A percentile compares a stretch with the other conserved stretches of the same genome.
Conservation (phyloP, 2,888 invertebrate species). For the Limnephilus marmoratus region DNA sequence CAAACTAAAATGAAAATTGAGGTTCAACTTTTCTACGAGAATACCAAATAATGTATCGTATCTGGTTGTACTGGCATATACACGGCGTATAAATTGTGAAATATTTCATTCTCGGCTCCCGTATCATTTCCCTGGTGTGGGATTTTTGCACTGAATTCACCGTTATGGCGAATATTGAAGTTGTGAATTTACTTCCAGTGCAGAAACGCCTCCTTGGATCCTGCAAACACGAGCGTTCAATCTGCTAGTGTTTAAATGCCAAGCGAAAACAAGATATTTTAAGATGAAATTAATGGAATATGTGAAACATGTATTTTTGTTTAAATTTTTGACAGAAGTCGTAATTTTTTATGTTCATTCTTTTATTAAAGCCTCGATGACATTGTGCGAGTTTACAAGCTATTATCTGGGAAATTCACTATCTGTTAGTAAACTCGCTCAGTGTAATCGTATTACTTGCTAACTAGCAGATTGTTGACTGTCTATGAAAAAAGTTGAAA, state of each 20-base stretch:
- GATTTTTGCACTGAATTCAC: constrained; percentile 22
- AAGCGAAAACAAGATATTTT: background rate
- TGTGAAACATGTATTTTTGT: background rate
- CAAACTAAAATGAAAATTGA: background rate
- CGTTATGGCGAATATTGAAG: constrained; percentile 22
- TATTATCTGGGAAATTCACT: too few relatives aligned
- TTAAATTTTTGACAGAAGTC: too few relatives aligned
- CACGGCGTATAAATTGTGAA: constrained; percentile 30
- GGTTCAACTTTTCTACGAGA: background rate
- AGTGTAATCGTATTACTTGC: too few relatives aligned
- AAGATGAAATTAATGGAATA: background rate
- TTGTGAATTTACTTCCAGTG: background rate
- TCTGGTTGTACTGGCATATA: background rate
- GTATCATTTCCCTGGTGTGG: constrained; percentile 31
- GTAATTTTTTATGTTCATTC: too few relatives aligned
- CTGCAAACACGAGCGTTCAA: background rate
- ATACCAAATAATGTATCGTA: constrained; percentile 19
- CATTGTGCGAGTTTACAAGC: too few relatives aligned
- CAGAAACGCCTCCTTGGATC: background rate
- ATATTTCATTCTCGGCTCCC: constrained; percentile 2
- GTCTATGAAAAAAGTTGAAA: too few relatives aligned
- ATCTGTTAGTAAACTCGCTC: too few relatives aligned
- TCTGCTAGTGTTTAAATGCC: background rate
- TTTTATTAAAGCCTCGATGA: too few relatives aligned
- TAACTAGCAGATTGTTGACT: too few relatives aligned